phyloP scores from a whole-genome alignment of 2,888 invertebrate species.

The Pycnomerus fuliginosus region DNA sequence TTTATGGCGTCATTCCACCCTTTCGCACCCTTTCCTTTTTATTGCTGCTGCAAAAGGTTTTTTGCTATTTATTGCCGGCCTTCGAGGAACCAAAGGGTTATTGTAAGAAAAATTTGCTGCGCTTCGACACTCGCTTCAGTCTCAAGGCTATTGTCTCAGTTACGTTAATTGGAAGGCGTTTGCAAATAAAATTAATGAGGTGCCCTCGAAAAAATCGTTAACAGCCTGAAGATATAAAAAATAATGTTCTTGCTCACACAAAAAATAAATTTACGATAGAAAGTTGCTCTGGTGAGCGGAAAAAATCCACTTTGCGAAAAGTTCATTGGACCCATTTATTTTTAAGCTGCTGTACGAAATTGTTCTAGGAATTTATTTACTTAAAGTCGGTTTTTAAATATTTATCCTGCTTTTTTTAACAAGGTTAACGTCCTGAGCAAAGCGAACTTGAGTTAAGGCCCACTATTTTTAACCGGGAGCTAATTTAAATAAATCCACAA shows the following conservation, averaged over 20 bases:
- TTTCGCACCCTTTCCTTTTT: slow-evolving; percentile 12
- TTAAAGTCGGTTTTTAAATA: slow-evolving; percentile 11
- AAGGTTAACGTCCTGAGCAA: slow-evolving; percentile 20
- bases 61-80: slow-evolving; percentile 8
- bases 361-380: slow-evolving; percentile 11
- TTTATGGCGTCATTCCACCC: slow-evolving; percentile 14
- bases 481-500: slow-evolving; percentile 8
- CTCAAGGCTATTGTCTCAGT: no score
- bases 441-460: slow-evolving; percentile 13
- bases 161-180: no score
- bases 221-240: no score
- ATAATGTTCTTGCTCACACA: no score
- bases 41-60: no score
- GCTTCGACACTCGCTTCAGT: background rate
- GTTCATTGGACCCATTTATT: slow-evolving; percentile 24
- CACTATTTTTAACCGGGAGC: slow-evolving; percentile 7
- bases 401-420: slow-evolving; percentile 12
- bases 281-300: slow-evolving; percentile 14
- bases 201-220: no score
- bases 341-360: no score
- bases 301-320: slow-evolving; percentile 24
- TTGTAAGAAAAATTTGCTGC: slow-evolving; percentile 2
- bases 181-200: no score
- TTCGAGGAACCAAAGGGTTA: slow-evolving; percentile 13
- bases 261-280: slow-evolving; percentile 10